Conservation (phyloP, 2,113 vertebrate species). For the Sebastes fasciatus region DNA sequence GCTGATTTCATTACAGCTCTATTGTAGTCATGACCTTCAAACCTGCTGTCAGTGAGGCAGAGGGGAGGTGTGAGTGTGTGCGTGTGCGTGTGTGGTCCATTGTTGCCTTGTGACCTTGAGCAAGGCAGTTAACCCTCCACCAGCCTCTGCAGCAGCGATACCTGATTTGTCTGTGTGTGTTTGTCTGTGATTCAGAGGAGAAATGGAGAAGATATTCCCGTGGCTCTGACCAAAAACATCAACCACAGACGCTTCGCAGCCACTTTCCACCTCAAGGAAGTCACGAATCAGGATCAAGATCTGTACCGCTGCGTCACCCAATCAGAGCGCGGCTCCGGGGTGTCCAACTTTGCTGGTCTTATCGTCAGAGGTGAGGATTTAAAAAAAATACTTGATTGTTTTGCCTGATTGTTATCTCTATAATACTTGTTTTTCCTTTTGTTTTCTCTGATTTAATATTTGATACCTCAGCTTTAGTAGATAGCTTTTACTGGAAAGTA, state of each 20-base stretch:
- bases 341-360: slow-evolving; percentile 97
- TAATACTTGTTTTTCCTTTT: not conserved
- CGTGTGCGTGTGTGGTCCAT: slow-evolving; percentile 7
- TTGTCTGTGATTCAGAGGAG: slow-evolving; percentile 85
- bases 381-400: slow-evolving; percentile 16
- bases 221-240: slow-evolving; percentile 96
- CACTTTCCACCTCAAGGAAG: slow-evolving; percentile 94
- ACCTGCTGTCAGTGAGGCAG: slow-evolving; percentile 64
- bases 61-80: not conserved
- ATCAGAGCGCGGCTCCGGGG: slow-evolving; percentile 95
- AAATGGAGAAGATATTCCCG: slow-evolving; percentile 97
- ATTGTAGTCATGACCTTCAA: slow-evolving; percentile 79
- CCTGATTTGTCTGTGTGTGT: slow-evolving; percentile 26
- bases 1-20: slow-evolving; percentile 77
- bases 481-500: not conserved
- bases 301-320: slow-evolving; percentile 98
- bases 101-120: slow-evolving; percentile 57
- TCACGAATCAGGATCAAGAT: slow-evolving; percentile 95
- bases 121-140: slow-evolving; percentile 53
- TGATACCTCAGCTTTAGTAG: not conserved
- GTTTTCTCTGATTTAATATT: not conserved
- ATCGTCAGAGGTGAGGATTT: slow-evolving; percentile 93
- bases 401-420: not conserved
- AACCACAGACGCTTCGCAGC: slow-evolving; percentile 98
- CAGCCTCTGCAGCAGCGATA: slow-evolving; percentile 8